phyloP scores from a whole-genome alignment of 2,797 vertebrate genomes.

The Jordanella pulchra region DNA sequence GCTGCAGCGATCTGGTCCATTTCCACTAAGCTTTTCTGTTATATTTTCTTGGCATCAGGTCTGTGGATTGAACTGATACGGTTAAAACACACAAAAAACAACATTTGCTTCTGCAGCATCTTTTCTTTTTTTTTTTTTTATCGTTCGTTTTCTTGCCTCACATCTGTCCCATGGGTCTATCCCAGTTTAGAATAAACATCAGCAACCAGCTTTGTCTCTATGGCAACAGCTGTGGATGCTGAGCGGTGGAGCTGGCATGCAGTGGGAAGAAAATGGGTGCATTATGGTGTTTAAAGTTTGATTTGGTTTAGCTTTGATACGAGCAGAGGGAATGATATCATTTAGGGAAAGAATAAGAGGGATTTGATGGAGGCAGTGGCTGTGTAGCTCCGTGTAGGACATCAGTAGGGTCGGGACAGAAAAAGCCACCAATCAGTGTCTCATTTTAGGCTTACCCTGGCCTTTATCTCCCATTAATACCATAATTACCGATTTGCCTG shows the following conservation, averaged over 20 bases:
- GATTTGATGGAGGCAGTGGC: not conserved
- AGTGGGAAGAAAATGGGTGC: slow-evolving; percentile 16
- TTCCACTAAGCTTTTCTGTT: slow-evolving; percentile 21
- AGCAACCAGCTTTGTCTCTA: slow-evolving; percentile 74
- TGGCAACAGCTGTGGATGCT: slow-evolving; percentile 72
- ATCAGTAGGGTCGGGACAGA: slow-evolving; percentile 40
- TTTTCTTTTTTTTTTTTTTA: slow-evolving; percentile 26
- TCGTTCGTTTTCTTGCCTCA: slow-evolving; percentile 40
- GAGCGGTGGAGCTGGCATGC: slow-evolving; percentile 32
- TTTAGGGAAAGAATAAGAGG: not conserved
- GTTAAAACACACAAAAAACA: not conserved
- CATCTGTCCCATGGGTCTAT: slow-evolving; percentile 68
- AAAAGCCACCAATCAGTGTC: slow-evolving; percentile 47
- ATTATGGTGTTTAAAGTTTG: slow-evolving; percentile 14
- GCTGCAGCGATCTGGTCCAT: slow-evolving; percentile 1
- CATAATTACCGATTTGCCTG: slow-evolving; percentile 51
- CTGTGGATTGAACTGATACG: not conserved
- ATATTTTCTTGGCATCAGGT: not conserved
- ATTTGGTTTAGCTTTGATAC: slow-evolving; percentile 8
- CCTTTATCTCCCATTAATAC: slow-evolving; percentile 46
- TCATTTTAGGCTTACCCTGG: slow-evolving; percentile 58
- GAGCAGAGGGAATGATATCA: not conserved
- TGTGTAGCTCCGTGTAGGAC: not conserved
- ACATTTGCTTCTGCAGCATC: not conserved
- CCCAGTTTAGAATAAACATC: slow-evolving; percentile 78